A percentile compares a stretch with the other conserved stretches of the same genome.
Evolutionary conservation across 1,140 invertebrate genomes (phyloP).

Genomic region (Sminthurides bifidus): DNA sequence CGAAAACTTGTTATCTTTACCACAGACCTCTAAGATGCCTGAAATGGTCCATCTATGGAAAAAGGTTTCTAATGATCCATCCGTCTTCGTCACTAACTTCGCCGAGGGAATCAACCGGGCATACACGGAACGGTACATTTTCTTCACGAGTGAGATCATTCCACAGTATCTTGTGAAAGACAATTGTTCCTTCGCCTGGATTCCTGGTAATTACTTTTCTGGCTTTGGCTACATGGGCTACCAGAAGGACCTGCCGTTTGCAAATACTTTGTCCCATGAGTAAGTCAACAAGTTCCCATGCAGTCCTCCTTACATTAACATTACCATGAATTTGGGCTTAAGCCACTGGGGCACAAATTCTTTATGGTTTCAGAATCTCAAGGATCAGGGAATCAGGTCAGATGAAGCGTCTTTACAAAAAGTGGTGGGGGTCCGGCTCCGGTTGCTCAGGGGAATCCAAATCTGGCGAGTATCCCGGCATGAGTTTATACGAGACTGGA

Average conservation of each 20-base stretch:
- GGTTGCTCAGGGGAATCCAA: neutral
- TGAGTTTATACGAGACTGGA: constrained; percentile 25
- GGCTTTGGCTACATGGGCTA: constrained; percentile 32
- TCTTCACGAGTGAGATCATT: constrained; percentile 28
- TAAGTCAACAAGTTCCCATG: constrained; percentile 2
- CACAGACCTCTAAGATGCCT: constrained; percentile 11
- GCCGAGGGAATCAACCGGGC: constrained; percentile 19
- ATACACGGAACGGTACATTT: constrained; percentile 19
- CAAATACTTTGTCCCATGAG: constrained; percentile 17
- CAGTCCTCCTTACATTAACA: neutral
- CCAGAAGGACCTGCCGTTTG: constrained; percentile 25
- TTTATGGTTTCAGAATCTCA: constrained; percentile 9
- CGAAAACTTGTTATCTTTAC: neutral
- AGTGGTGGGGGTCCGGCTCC: constrained; percentile 24
- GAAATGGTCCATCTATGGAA: constrained; percentile 18
- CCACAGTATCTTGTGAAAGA: constrained; percentile 21
- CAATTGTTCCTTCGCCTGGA: constrained; percentile 25
- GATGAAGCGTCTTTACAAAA: constrained; percentile 19
- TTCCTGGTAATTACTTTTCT: constrained; percentile 28
- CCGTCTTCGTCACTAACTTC: constrained; percentile 14
- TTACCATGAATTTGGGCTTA: neutral
- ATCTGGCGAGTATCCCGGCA: constrained; percentile 12
- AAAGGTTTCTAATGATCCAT: constrained; percentile 7
- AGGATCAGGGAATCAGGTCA: constrained; percentile 19
- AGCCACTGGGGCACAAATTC: neutral